Conservation (phyloP, 1,140 invertebrate genomes). For the Drosophila mauritiana region DNA sequence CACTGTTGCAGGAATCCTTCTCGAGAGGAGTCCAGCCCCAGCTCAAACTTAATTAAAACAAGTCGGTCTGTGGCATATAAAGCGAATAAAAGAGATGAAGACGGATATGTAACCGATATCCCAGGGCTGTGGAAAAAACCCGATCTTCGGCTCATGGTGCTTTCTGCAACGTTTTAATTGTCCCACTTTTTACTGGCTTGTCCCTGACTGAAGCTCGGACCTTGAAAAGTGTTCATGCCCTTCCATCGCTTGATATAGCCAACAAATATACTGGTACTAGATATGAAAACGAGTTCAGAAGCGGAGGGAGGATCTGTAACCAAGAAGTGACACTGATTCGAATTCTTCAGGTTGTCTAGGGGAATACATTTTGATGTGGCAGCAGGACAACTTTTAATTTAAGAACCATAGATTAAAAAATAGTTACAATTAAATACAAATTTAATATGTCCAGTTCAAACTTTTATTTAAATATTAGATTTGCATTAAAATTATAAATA, state of each 20-base stretch:
- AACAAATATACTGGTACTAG: constrained; percentile 16
- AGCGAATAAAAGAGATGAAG: constrained; percentile 10
- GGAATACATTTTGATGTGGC: constrained; percentile 1
- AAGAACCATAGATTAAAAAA: neutral
- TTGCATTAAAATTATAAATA: too few species aligned
- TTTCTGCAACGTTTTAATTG: constrained; percentile 57
- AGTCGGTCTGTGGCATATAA: neutral
- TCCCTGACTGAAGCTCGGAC: constrained; percentile 15
- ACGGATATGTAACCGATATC: constrained; percentile 45
- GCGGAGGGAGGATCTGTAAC: neutral
- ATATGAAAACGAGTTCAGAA: constrained; percentile 15
- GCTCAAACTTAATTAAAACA: constrained; percentile 48
- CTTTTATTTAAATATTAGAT: too few species aligned
- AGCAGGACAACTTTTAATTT: constrained; percentile 18
- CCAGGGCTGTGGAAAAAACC: constrained; percentile 42
- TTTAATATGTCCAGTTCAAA: too few species aligned
- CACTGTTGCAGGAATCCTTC: constrained; percentile 28
- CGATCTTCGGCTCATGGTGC: constrained; percentile 37
- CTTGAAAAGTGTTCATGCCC: constrained; percentile 35
- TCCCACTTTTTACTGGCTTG: constrained; percentile 47
- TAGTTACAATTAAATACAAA: neutral
- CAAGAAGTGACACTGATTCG: constrained; percentile 29
- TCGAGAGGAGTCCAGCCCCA: neutral
- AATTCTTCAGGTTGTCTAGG: neutral
- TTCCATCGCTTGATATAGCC: constrained; percentile 11